Base-by-base conservation (phyloP, 1,140 invertebrate genomes). In the Sminthurinus signatus region DNA sequence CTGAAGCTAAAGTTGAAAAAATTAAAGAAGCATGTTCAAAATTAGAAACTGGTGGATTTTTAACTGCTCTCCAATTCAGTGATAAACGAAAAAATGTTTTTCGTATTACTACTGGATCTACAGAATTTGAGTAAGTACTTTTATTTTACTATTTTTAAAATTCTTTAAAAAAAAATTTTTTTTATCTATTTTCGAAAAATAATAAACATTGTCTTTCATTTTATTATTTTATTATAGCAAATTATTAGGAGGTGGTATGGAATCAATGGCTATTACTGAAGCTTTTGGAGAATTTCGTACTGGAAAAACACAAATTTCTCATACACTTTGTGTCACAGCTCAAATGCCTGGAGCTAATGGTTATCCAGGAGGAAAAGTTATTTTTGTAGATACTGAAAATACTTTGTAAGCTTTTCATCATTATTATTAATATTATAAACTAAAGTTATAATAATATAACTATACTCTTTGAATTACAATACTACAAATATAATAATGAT, bases 181-280 rank as follows among this genome's bases (percentile, higher is more conserved):
- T 36, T 36, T 36, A 5, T 36, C 17, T 8, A 48, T 48, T 48
- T 59, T 28, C 56, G 25, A 42, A 44, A 5, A 5, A 29, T 14
- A 10, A 27, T 27, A 52, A 21, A 4, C 36, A 19, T 62, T 28
- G 10, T 43, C 19, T 28, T 65, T 50, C 29, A 55, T 55, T 36
- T 27, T 50, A 29, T 21, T 62, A 27, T 51, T 51, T 65, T 60
- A 65, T 51, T 80, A 23, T 73, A 88, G 85, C 74, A 87, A 87
- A 75, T 78, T 92, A 31, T 75, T 93, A 31, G 82, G 81, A 32
- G 89, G 91, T 59, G 91, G 91, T 1, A 83, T 93, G 64, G 91
- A 93, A 78, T 91, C 90, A 21, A 91, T 91, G 78, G 84, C 88
- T 1, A 91, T 94, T 55, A 94, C 91, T 31, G 91, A 93, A 80